Conservation (phyloP, 37 sponge, comb jelly and placozoan genomes). For the Dysidea cf. avara region DNA sequence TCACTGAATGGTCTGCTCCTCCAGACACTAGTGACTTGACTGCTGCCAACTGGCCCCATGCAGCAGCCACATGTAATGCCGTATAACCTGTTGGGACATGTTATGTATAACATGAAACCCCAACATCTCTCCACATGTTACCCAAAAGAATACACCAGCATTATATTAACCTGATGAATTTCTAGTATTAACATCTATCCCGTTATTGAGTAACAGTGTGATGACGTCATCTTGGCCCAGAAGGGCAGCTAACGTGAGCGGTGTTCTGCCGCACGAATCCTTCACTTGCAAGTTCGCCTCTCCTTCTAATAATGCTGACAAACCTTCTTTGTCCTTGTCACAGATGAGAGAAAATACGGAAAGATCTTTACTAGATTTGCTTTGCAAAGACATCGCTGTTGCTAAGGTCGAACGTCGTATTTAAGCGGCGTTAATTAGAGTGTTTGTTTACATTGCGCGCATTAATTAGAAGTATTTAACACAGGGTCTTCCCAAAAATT, state of each 20-base stretch:
- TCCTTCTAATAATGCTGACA: no score
- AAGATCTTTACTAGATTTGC: no score
- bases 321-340: no score
- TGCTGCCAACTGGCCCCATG: slow-evolving; percentile 74
- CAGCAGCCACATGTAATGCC: slow-evolving; percentile 60
- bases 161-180: slow-evolving; percentile 50
- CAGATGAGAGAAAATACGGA: no score
- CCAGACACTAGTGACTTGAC: slow-evolving; percentile 45
- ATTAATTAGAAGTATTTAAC: no score
- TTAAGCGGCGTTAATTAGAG: no score
- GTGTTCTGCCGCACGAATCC: slow-evolving; percentile 21
- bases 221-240: slow-evolving; percentile 36
- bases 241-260: slow-evolving; percentile 55
- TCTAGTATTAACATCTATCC: slow-evolving; percentile 40
- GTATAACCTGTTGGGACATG: slow-evolving; percentile 52
- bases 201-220: slow-evolving; percentile 18
- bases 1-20: slow-evolving; percentile 44
- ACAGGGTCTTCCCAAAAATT: no score
- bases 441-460: no score
- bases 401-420: no score
- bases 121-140: background rate
- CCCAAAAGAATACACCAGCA: no score
- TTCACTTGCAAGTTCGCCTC: background rate
- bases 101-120: background rate
- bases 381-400: no score